Base-by-base conservation (phyloP, 2,797 vertebrate genomes). In the Remorina albescens region DNA sequence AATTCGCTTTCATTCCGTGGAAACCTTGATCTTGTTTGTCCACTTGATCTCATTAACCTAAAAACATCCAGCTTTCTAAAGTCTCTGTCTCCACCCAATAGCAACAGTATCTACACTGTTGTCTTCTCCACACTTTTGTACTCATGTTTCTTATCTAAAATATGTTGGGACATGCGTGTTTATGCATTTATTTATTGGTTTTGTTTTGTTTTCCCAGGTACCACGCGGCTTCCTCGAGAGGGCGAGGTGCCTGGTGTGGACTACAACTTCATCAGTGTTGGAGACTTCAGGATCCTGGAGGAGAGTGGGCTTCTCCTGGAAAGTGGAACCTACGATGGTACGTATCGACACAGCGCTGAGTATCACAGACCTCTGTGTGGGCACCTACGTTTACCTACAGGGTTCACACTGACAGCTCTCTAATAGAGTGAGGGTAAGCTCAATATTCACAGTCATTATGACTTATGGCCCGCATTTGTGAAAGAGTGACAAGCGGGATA, bases 251-350 rank as follows among this genome's bases (percentile, higher is more conserved):
- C 98, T 8, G 98, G 97, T 4, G 97, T 99, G 86, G 98, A 99
- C 94, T 99, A 99, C 89, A 99, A 99, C 90, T 99, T 99, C 92
- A 99, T 99, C 94, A 95, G 95, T 41, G 94, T 98, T 70, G 98
- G 96, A 71, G 97, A 99, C 81, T 99, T 99, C 72, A 95, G 97
- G 90, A 95, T 96, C n/a, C 92, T 99, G 91, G 98, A 99, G 90
- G 97, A 99, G 91, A 98, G 97, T 5, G 97, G 98, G 78, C 96
- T 97, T 53, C 93, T 99, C 8, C 93, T 99, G 81, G 98, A 99
- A 92, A 99, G 98, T 50, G 98, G 98, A 65, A 99, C 98, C 0
- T 99, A 99, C 34, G 98, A 99, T 73, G 97, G 98, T 99, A 51
- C 47, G 50, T 53, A 16, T 65, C 37, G 19, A 1, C 9, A 3